Percentiles rank a stretch among this genome's conserved stretches.
phyloP scores from a whole-genome alignment of 2,797 vertebrate species.

The Argentina silus region DNA sequence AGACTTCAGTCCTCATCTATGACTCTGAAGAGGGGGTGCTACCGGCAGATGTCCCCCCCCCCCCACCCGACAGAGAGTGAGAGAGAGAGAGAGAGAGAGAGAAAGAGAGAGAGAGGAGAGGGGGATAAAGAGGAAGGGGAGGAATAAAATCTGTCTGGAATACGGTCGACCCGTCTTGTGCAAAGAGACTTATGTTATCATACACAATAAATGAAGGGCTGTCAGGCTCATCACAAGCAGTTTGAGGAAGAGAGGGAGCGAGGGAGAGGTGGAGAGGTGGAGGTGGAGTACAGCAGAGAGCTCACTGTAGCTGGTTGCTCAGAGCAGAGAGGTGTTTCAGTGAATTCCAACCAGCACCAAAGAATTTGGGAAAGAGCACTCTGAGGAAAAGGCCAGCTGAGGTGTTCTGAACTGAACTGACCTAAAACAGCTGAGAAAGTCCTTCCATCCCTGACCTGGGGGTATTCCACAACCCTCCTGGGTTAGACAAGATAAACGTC shows the following conservation, averaged over 20 bases:
- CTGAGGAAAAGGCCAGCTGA: neutral
- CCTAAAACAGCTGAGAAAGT: neutral
- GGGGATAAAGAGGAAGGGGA: constrained; percentile 22
- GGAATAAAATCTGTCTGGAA: constrained; percentile 45
- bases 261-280: neutral
- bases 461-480: neutral
- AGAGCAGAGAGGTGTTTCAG: constrained; percentile 20
- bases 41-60: neutral
- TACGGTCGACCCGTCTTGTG: constrained; percentile 46
- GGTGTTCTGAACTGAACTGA: neutral
- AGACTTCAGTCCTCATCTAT: constrained; percentile 57
- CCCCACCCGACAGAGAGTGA: too few relatives aligned
- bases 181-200: constrained; percentile 54
- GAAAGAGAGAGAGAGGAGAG: too few relatives aligned
- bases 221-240: constrained; percentile 40
- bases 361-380: neutral
- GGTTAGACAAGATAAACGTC: neutral
- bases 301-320: neutral
- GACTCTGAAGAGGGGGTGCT: constrained; percentile 43
- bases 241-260: constrained; percentile 26
- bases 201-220: constrained; percentile 65
- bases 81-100: neutral
- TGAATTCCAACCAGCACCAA: constrained; percentile 20
- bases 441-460: too few relatives aligned
- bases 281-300: neutral